Evolutionary conservation across 1,140 invertebrate genomes (phyloP).

Genomic region (Asobara japonica): DNA sequence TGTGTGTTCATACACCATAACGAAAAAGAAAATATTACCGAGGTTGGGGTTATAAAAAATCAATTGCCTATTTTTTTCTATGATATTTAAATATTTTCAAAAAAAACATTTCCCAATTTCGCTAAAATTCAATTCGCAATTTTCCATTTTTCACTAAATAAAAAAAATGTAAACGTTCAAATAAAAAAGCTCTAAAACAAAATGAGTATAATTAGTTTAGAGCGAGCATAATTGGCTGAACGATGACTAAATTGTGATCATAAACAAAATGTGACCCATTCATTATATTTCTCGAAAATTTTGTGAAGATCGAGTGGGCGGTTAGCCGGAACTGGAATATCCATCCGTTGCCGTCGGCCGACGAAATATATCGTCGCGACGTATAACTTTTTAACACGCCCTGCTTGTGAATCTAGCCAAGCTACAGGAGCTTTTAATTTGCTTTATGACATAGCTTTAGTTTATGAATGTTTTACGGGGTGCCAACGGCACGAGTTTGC

Average conservation of each 20-base stretch:
- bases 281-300: not conserved
- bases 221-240: too few relatives aligned
- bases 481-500: slow-evolving; percentile 58
- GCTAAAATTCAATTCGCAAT: not conserved
- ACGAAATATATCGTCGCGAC: not conserved
- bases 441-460: slow-evolving; percentile 51
- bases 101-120: not conserved
- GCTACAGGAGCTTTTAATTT: slow-evolving; percentile 38
- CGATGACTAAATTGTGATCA: too few relatives aligned
- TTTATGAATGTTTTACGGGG: slow-evolving; percentile 62
- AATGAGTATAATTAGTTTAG: too few relatives aligned
- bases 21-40: too few relatives aligned
- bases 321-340: not conserved
- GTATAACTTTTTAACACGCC: slow-evolving; percentile 33
- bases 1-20: too few relatives aligned
- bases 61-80: not conserved
- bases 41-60: too few relatives aligned
- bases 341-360: not conserved
- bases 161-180: not conserved
- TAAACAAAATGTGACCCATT: too few relatives aligned
- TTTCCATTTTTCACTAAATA: not conserved
- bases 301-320: not conserved
- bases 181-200: too few relatives aligned
- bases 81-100: not conserved
- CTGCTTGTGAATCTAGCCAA: too few relatives aligned